Evolutionary conservation across 2,888 invertebrate genomes (phyloP).

Genomic region (Latheticus oryzae): DNA sequence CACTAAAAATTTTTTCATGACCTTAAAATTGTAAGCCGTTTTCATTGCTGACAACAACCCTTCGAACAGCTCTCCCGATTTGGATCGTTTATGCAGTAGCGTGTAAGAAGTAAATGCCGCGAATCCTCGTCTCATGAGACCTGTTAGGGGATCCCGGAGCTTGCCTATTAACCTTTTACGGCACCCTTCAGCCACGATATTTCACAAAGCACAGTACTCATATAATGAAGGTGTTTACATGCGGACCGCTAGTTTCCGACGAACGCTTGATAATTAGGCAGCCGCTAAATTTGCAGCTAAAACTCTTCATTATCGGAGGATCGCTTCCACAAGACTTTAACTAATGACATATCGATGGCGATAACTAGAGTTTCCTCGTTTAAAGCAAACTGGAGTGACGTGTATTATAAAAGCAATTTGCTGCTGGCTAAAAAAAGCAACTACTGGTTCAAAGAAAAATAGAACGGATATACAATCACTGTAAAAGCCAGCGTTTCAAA

Average conservation of each 20-base stretch:
- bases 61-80: conserved; percentile 43
- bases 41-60: conserved; percentile 24
- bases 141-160: conserved; percentile 57
- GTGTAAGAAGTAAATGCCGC: conserved; percentile 52
- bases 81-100: conserved; percentile 49
- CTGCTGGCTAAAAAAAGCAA: no score
- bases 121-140: conserved; percentile 53
- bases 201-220: conserved; percentile 55
- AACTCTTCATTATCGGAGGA: conserved; percentile 50
- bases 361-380: no score
- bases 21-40: not conserved
- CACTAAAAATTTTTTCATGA: no score
- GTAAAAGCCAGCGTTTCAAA: no score
- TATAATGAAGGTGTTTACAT: conserved; percentile 64
- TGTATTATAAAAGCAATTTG: no score
- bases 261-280: conserved; percentile 59
- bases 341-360: no score
- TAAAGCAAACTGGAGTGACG: no score
- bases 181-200: conserved; percentile 56
- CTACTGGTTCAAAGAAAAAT: no score
- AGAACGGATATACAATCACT: no score
- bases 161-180: conserved; percentile 60
- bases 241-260: conserved; percentile 57
- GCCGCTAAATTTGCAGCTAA: conserved; percentile 53
- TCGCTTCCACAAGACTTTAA: conserved; percentile 34